Conservation (phyloP, 2,797 vertebrate genomes). For the Furcifer pardalis region DNA sequence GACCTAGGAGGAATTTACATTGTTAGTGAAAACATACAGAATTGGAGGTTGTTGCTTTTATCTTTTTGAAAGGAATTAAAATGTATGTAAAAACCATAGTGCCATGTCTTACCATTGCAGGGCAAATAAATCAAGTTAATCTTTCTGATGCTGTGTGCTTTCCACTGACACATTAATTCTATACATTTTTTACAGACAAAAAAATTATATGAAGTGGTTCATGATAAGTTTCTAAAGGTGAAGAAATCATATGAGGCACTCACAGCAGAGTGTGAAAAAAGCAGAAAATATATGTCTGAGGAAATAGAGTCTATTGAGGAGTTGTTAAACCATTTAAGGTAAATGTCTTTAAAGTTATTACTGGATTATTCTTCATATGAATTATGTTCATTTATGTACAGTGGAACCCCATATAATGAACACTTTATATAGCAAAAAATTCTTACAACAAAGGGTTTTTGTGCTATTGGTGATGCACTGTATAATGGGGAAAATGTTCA, state of each 20-base stretch:
- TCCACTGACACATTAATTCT: conserved; percentile 14
- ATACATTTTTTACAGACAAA: conserved; percentile 62
- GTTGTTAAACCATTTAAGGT: conserved; percentile 45
- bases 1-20: not conserved
- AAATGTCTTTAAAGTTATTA: conserved; percentile 44
- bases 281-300: conserved; percentile 35
- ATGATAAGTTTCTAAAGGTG: conserved; percentile 46
- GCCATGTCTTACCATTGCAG: not conserved
- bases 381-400: not conserved
- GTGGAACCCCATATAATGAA: no score
- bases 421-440: no score
- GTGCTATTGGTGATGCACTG: no score
- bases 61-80: not conserved
- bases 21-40: not conserved
- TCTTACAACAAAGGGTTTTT: no score
- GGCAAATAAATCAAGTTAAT: not conserved
- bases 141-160: not conserved
- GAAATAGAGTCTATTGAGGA: conserved; percentile 37
- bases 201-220: conserved; percentile 23
- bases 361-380: not conserved
- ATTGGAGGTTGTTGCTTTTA: not conserved
- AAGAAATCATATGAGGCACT: conserved; percentile 23
- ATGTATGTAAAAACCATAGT: not conserved
- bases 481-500: no score
- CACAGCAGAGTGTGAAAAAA: conserved; percentile 40